These are phyloP conservation scores for Dendrophyllia cribrosa DNA, from an alignment of 64 coral and sea anemone genomes.

Conservation along the genomic window DNA sequence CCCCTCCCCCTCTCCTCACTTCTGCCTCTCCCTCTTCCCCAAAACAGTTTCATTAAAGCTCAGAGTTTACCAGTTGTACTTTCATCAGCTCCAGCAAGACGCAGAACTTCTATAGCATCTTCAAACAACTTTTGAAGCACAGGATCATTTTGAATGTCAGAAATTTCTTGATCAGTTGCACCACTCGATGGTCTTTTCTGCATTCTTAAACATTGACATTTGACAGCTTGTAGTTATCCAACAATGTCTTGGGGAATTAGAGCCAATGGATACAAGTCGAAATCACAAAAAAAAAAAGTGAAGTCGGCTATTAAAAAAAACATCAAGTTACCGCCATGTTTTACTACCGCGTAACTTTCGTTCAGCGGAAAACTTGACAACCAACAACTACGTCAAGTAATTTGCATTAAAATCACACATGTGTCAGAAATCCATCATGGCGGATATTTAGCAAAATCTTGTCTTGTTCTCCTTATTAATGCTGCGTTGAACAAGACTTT, in stretches of 20 bases:
- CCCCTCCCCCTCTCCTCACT: too few relatives aligned
- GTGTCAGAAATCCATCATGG: background rate
- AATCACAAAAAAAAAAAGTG: too few relatives aligned
- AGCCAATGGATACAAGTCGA: background rate
- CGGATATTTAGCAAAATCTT: background rate
- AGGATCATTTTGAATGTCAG: slow-evolving; percentile 17
- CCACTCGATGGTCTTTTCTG: background rate
- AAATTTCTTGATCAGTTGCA: background rate
- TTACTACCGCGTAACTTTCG: background rate
- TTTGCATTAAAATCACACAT: background rate
- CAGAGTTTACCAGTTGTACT: background rate
- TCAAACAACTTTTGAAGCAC: slow-evolving; percentile 26
- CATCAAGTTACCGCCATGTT: background rate
- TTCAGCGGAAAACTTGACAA: background rate
- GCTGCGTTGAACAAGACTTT: background rate
- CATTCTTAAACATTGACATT: background rate
- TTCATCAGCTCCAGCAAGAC: slow-evolving; percentile 21
- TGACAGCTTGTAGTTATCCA: background rate
- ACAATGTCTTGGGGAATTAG: background rate
- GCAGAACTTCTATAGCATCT: slow-evolving; percentile 27
- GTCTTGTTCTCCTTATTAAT: background rate
- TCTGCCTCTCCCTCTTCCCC: too few relatives aligned
- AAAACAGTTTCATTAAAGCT: too few relatives aligned
- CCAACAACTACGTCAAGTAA: background rate
- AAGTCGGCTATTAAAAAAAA: too few relatives aligned